Evolutionary conservation across 2,888 invertebrate genomes (phyloP).

Genomic region (Uropetala carovei): DNA sequence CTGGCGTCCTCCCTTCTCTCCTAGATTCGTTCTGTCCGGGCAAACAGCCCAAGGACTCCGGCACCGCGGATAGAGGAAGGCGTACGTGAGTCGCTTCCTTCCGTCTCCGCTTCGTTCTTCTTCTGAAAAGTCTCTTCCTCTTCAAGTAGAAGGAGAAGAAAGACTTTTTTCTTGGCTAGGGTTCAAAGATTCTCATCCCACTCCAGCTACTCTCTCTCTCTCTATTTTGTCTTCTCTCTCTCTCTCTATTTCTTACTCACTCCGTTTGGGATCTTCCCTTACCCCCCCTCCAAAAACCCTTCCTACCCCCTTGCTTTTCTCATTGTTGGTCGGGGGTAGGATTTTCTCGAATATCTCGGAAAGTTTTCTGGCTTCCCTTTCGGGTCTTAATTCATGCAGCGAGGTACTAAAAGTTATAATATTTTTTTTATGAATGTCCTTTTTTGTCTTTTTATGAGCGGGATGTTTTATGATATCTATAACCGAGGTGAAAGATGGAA

Average conservation of each 20-base stretch:
- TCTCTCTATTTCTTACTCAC: too few species aligned
- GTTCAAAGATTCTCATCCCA: slow-evolving; percentile 42
- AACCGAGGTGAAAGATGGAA: too few species aligned
- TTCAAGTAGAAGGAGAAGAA: slow-evolving; percentile 7
- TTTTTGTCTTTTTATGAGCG: too few species aligned
- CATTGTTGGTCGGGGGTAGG: background rate
- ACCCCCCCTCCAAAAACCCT: background rate
- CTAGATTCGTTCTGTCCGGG: background rate
- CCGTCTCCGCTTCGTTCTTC: background rate
- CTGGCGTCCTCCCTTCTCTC: background rate
- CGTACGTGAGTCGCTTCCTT: slow-evolving; percentile 34
- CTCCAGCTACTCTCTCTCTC: background rate
- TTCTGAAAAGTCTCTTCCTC: background rate
- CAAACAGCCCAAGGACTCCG: slow-evolving; percentile 61
- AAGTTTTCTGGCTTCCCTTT: slow-evolving; percentile 49
- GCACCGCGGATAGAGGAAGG: background rate
- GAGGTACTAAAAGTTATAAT: background rate
- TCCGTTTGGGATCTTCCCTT: background rate
- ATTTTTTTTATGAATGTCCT: too few species aligned
- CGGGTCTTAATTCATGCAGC: slow-evolving; percentile 37
- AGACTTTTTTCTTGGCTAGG: slow-evolving; percentile 19
- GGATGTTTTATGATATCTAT: too few species aligned
- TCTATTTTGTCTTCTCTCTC: background rate
- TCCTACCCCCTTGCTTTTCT: background rate
- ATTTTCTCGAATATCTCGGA: slow-evolving; percentile 25